Percentiles rank a stretch among this genome's conserved stretches.
phyloP scores from a whole-genome alignment of 2,113 vertebrate species.

The Callospermophilus lateralis region DNA sequence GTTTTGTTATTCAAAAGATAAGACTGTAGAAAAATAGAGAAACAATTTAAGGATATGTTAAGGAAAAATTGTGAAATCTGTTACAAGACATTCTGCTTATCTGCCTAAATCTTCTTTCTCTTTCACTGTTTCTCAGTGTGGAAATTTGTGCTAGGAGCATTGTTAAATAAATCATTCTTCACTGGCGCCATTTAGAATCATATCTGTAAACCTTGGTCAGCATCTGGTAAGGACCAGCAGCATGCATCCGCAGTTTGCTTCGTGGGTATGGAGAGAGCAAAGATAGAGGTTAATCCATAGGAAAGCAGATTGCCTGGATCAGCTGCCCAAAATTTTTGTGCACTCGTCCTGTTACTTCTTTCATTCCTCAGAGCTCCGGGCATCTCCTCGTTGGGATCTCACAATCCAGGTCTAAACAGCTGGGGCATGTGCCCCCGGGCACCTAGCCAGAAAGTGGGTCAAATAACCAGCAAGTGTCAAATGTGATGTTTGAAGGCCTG shows the following conservation, averaged over 20 bases:
- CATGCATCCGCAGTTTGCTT: neutral
- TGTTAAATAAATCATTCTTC: neutral
- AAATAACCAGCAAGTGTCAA: neutral
- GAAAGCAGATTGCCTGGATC: neutral
- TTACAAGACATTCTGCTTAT: conserved; percentile 1
- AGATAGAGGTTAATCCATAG: neutral
- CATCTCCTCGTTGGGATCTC: neutral
- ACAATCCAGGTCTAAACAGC: neutral
- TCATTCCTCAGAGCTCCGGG: neutral
- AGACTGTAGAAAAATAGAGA: conserved; percentile 5
- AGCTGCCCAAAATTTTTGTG: neutral
- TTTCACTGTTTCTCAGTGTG: neutral
- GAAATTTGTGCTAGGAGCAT: neutral
- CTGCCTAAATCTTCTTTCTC: neutral
- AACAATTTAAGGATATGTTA: neutral
- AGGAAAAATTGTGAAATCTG: neutral
- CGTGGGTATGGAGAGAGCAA: neutral
- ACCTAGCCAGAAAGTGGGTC: neutral
- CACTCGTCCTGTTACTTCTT: neutral
- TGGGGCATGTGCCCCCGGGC: neutral
- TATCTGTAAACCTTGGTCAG: neutral
- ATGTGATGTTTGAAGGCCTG: neutral
- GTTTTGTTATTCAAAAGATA: conserved; percentile 53
- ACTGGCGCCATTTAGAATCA: neutral
- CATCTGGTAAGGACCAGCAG: neutral